Evolutionary conservation across 2,797 vertebrate genomes (phyloP).

Genomic region (Squalus acanthias): DNA sequence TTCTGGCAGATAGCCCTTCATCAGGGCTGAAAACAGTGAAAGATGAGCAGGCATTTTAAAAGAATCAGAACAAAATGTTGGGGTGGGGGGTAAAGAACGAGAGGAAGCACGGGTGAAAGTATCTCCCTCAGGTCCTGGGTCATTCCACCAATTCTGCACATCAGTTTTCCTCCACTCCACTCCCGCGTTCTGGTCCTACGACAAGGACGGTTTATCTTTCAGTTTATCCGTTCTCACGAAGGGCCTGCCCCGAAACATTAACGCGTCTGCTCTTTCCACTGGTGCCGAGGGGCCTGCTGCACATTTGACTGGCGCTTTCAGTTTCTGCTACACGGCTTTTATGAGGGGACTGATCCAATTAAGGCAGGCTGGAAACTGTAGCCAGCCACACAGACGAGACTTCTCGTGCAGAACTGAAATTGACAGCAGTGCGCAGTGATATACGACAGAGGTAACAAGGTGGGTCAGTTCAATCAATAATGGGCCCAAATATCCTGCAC

Average conservation of each 20-base stretch:
- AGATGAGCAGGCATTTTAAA: background rate
- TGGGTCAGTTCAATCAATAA: no score
- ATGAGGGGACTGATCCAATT: background rate
- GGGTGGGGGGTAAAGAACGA: background rate
- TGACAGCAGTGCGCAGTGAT: no score
- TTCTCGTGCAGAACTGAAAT: no score
- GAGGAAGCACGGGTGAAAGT: background rate
- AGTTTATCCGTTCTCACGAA: background rate
- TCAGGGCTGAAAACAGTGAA: background rate
- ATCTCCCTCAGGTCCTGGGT: no score
- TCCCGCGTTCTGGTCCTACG: no score
- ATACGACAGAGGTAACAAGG: no score
- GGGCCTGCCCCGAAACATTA: background rate
- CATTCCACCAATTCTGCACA: background rate
- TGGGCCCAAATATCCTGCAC: no score
- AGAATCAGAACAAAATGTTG: background rate
- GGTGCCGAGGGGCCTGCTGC: background rate
- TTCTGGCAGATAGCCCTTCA: background rate
- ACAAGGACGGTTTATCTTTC: background rate
- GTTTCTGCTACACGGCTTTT: background rate
- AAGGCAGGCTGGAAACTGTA: background rate
- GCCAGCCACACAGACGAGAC: background rate
- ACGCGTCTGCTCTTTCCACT: background rate
- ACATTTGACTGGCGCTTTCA: background rate
- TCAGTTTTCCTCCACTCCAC: no score